phyloP scores from a whole-genome alignment of 2,888 invertebrate species.

The Pristionchus entomophagus region DNA sequence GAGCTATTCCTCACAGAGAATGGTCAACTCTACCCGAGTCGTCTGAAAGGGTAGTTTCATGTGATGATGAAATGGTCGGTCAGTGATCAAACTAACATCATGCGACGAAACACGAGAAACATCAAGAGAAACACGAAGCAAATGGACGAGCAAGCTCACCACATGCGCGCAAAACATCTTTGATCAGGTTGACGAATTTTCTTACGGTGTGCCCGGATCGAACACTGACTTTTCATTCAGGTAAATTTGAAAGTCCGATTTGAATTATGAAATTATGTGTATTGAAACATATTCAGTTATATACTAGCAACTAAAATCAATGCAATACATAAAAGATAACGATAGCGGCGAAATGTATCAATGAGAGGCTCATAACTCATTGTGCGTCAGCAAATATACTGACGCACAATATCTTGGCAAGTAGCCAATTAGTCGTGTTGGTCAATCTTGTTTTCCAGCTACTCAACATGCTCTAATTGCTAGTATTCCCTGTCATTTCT shows the following conservation, averaged over 20 bases:
- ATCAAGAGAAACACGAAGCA: neutral
- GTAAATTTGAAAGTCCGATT: too few relatives aligned
- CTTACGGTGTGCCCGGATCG: neutral
- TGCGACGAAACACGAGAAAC: neutral
- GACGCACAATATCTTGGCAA: neutral
- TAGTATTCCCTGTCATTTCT: neutral
- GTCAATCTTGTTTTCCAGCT: neutral
- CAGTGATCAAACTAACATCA: too few relatives aligned
- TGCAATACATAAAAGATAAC: too few relatives aligned
- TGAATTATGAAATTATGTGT: neutral
- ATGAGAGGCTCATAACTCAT: too few relatives aligned
- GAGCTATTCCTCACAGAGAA: neutral
- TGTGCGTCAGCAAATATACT: neutral
- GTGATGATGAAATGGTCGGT: neutral
- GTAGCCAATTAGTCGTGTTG: conserved; percentile 26
- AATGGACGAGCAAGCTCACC: neutral
- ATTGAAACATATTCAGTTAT: neutral
- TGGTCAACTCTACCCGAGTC: neutral
- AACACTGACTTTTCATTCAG: neutral
- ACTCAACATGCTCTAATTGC: neutral
- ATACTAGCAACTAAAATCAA: too few relatives aligned
- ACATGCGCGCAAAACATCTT: neutral
- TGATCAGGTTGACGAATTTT: conserved; percentile 1
- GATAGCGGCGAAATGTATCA: too few relatives aligned
- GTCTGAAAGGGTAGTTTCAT: neutral